Base-by-base conservation (phyloP, 2,888 invertebrate species). In the Chesias legatella region DNA sequence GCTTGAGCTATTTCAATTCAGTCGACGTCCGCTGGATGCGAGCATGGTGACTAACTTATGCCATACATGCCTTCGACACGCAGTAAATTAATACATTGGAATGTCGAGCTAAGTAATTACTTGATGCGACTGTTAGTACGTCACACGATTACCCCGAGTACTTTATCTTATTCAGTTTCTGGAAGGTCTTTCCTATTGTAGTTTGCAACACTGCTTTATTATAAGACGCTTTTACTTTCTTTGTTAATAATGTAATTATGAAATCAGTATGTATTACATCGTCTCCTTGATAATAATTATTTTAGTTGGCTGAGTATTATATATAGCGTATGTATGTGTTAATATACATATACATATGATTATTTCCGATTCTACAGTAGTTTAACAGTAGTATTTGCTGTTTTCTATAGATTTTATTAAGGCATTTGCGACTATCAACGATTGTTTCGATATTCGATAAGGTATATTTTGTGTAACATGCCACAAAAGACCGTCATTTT, bases 261-360 rank as follows among this genome's bases (percentile, higher is more conserved):
- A 65, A 67, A 71, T 71, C 71, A 67, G 56, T 53, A 42, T 51
- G 58, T 57, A 69, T 71, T 66, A 65, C 48, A 49, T 23, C 20
- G 44, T 32, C 34, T 48, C 51, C n/a, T n/a, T n/a, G n/a, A n/a
- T 50, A 51, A 51, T 50, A 48, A 51, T 36, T 51, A 47, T 56
- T 36, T 24, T 33, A 29, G 34, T 25, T 9, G 37, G 24, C 28
- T 33, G 30, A 32, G 28, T 50, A 11, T 26, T 42, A 21, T 33
- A 13, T 26, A 26, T 29, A 7, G 32, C 13, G 29, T 31, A 28
- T 38, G 25, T 13, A 8, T 22, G 26, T 9, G 17, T 23, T 26
- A 27, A 8, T 8, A 17, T 24, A 26, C 29, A 13, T 36, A 37
- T 41, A 35, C 21, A 43, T 32, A 36, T 22, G 24, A 39, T 41